Base-by-base conservation (phyloP, 2,888 invertebrate genomes). In the Monoplex corrugatus region DNA sequence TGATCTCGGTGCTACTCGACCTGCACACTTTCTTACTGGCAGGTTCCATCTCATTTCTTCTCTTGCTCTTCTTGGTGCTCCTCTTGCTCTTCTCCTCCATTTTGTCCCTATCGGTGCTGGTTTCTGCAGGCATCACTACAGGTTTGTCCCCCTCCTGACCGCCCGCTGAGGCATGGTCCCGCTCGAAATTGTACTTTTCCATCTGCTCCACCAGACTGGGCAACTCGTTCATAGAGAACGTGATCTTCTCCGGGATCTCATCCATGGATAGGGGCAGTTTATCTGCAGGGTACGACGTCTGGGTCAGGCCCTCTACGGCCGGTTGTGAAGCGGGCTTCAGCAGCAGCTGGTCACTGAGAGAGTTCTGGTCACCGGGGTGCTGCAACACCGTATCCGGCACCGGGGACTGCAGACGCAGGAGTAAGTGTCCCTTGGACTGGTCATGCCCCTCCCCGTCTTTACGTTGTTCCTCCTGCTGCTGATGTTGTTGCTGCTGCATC, bases 171-270 rank as follows among this genome's bases (percentile, higher is more conserved):
- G 93, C 57, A 94, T 28, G 78, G 5, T 40, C 32, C 8, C 78
- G 78, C 43, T 80, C 40, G 40, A 80, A 13, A 28, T 80, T 80
- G 43, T 80, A 80, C 50, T 93, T 93, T 91, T 95, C 95, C 23
- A 95, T 95, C 87, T 95, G 95, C 89, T 95, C 95, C n/a, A 95
- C 90, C 3, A 95, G 95, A 89, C 93, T 94, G 10, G 92, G 92
- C 43, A 95, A 88, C 80, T 95, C 95, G 88, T 92, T 94, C 87
- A 93, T 95, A 82, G 92, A 92, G 90, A 95, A 95, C 44, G 92
- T 94, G 40, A 95, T 94, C 78, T 92, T 93, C 45, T 95, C 95
- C 10, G 95, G 94, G 78, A 95, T 44, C 82, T 83, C 82, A 32
- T 44, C 82, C 82, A 83, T n/a, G n/a, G 45, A 45, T 32, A 83